phyloP scores from a whole-genome alignment of 2,797 vertebrate genomes.

The Lindbergichthys nudifrons region DNA sequence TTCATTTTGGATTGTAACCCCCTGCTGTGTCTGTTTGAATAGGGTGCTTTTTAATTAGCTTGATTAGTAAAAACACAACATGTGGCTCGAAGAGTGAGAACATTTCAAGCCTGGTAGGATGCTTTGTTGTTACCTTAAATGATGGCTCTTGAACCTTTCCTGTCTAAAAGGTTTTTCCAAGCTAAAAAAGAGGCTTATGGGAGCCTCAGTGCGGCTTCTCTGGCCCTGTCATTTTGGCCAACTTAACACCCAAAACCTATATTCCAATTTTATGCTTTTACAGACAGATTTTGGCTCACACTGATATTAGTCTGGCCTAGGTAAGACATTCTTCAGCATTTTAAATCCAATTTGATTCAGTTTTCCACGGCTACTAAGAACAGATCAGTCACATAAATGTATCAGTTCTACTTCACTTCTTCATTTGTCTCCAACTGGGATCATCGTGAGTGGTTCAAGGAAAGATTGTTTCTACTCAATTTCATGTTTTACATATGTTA shows the following conservation, averaged over 20 bases:
- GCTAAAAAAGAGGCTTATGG: conserved; percentile 50
- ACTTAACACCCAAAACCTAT: conserved; percentile 49
- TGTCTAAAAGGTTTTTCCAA: conserved; percentile 13
- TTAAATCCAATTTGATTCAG: conserved; percentile 60
- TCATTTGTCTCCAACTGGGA: conserved; percentile 16
- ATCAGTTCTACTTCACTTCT: conserved; percentile 32
- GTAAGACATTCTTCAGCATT: conserved; percentile 51
- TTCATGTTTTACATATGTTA: conserved; percentile 36
- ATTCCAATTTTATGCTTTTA: conserved; percentile 55
- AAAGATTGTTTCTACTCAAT: conserved; percentile 14
- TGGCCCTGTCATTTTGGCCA: conserved; percentile 43
- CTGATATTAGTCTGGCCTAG: conserved; percentile 45
- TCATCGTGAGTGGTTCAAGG: conserved; percentile 21
- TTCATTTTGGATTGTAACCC: conserved; percentile 52
- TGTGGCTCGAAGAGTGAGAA: conserved; percentile 53
- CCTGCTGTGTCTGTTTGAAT: conserved; percentile 53
- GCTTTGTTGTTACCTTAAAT: conserved; percentile 48
- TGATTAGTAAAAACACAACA: conserved; percentile 58
- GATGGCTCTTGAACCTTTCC: conserved; percentile 43
- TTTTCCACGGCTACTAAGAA: conserved; percentile 29
- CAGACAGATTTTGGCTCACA: conserved; percentile 48
- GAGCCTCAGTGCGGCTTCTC: conserved; percentile 10
- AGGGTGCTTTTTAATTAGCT: conserved; percentile 61
- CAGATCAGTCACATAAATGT: conserved; percentile 33
- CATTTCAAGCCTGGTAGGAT: conserved; percentile 41